Percentiles rank a stretch among this genome's conserved stretches.
These are phyloP conservation scores for Somateria mollissima DNA, from an alignment of 2,797 vertebrate genomes.

Conservation along the genomic window DNA sequence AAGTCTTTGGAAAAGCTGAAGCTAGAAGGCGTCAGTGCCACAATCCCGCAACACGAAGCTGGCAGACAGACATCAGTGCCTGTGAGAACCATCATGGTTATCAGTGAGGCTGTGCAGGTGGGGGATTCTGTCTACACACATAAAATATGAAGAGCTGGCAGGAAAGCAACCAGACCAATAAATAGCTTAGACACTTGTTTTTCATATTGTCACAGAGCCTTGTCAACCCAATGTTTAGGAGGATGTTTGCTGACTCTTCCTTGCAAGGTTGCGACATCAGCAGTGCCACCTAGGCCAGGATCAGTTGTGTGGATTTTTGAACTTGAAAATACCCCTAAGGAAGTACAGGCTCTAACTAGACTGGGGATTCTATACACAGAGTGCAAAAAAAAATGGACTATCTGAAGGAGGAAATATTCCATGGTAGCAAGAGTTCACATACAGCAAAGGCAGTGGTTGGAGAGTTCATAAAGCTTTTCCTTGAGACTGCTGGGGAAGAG, in stretches of 20 bases:
- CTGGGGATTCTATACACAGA: not conserved
- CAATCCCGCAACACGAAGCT: not conserved
- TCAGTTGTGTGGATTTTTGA: not conserved
- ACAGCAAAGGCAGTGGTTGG: not conserved
- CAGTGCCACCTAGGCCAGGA: not conserved
- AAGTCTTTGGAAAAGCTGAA: not conserved
- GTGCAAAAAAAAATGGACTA: not conserved
- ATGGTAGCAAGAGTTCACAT: not conserved
- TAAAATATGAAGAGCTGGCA: not conserved
- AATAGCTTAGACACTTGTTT: not conserved
- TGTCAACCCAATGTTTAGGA: not conserved
- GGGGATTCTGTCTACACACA: not conserved
- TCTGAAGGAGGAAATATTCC: not conserved
- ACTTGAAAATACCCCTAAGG: not conserved
- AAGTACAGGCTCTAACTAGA: not conserved
- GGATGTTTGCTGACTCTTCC: not conserved
- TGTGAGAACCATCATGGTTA: not conserved
- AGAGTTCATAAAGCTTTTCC: not conserved
- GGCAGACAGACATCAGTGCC: not conserved
- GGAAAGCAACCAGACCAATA: not conserved
- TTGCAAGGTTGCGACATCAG: not conserved
- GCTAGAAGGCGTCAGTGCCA: not conserved
- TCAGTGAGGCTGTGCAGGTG: not conserved
- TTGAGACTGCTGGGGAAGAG: not conserved
- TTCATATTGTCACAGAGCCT: not conserved